phyloP scores from a whole-genome alignment of 2,113 vertebrate genomes.

The Gymnogyps californianus region DNA sequence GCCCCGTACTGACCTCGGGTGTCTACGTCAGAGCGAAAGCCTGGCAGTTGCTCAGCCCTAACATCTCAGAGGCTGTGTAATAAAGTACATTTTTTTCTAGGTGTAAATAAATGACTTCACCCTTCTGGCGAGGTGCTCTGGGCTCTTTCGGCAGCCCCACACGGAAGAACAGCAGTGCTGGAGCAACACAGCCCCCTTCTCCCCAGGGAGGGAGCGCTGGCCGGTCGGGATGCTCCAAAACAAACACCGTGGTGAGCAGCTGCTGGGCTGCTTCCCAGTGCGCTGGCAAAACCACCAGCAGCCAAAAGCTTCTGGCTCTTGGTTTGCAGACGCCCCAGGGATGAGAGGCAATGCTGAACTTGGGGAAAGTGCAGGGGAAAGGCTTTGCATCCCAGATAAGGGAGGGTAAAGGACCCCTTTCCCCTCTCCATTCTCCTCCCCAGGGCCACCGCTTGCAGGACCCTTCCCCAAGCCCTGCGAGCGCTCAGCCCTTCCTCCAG shows the following conservation, averaged over 20 bases:
- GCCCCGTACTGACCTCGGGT: rapidly evolving
- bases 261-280: not conserved
- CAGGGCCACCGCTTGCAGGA: not conserved
- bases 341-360: not conserved
- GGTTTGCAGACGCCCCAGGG: not conserved
- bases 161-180: not conserved
- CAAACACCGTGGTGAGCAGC: not conserved
- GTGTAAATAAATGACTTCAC: constrained; percentile 50
- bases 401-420: not conserved
- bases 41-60: not conserved
- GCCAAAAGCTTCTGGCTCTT: not conserved
- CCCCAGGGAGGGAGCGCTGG: not conserved
- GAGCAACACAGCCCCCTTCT: not conserved
- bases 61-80: not conserved
- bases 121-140: not conserved
- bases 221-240: not conserved
- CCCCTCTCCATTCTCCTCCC: not conserved
- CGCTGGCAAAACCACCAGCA: not conserved
- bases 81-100: not conserved
- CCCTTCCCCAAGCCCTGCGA: not conserved
- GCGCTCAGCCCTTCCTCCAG: not conserved
- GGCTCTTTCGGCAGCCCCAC: not conserved
- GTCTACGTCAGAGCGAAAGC: not conserved
- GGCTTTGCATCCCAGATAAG: not conserved
- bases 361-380: not conserved